A percentile compares a stretch with the other conserved stretches of the same genome.
These are phyloP conservation scores for Apoda limacodes DNA, from an alignment of 2,888 invertebrate species.

Conservation along the genomic window DNA sequence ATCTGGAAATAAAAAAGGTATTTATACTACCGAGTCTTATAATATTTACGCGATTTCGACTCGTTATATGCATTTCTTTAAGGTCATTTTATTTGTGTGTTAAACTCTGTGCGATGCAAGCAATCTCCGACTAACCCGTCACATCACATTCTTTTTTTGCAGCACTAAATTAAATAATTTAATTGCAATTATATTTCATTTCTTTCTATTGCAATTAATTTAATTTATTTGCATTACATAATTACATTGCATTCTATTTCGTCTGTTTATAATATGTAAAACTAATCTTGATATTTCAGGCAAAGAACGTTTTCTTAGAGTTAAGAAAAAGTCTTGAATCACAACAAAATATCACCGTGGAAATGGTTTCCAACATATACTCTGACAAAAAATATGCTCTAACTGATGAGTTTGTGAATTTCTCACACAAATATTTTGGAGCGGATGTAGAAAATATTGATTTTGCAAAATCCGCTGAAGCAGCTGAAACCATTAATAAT, in stretches of 20 bases:
- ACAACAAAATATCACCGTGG: conserved; percentile 22
- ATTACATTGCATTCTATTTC: neutral
- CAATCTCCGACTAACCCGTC: too few species aligned
- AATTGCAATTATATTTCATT: too few species aligned
- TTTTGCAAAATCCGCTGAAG: conserved; percentile 19
- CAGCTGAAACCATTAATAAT: conserved; percentile 29
- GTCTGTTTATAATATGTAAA: conserved; percentile 1
- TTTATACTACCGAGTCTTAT: too few species aligned
- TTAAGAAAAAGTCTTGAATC: conserved; percentile 15
- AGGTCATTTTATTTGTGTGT: too few species aligned
- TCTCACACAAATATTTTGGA: conserved; percentile 18
- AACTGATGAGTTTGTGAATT: conserved; percentile 13
- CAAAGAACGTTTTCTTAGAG: conserved; percentile 18
- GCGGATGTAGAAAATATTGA: conserved; percentile 25
- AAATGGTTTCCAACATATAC: conserved; percentile 22
- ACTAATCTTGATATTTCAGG: conserved; percentile 20
- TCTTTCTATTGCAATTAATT: too few species aligned
- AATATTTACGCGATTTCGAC: too few species aligned
- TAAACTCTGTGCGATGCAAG: too few species aligned
- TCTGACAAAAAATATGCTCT: conserved; percentile 18
- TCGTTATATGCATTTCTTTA: too few species aligned
- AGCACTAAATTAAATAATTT: too few species aligned
- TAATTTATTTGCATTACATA: too few species aligned
- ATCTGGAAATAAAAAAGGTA: too few species aligned
- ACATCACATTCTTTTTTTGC: too few species aligned